Percentiles rank a stretch among this genome's conserved stretches.
phyloP scores from a whole-genome alignment of 2,797 vertebrate species.

The Crenichthys baileyi region DNA sequence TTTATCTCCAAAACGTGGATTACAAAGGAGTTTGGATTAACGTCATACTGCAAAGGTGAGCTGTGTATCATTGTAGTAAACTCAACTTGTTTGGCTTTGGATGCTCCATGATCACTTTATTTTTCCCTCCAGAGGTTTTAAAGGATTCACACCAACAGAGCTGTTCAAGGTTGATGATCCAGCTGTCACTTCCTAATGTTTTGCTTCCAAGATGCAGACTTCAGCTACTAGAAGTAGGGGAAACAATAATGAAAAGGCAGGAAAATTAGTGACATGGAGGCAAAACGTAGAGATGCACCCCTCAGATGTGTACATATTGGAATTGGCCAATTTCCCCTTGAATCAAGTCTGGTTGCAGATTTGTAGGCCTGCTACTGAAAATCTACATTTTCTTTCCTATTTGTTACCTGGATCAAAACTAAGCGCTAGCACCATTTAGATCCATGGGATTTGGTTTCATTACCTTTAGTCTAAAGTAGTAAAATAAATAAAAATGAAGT shows the following conservation, averaged over 20 bases:
- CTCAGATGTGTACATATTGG: background rate
- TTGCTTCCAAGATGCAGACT: background rate
- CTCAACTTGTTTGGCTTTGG: background rate
- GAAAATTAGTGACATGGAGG: no score
- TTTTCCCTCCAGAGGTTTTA: background rate
- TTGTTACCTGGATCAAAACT: background rate
- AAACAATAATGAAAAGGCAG: no score
- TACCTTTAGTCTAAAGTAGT: background rate
- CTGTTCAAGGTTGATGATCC: background rate
- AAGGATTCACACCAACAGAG: background rate
- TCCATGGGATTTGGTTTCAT: background rate
- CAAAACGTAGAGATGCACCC: background rate
- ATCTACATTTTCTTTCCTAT: background rate
- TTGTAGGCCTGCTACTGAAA: background rate
- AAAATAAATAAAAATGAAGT: no score
- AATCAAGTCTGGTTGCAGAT: background rate
- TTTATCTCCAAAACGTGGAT: slow-evolving; percentile 54
- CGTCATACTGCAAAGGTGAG: slow-evolving; percentile 68
- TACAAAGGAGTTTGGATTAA: slow-evolving; percentile 32
- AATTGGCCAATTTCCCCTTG: background rate
- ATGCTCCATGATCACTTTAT: background rate
- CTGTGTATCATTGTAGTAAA: background rate
- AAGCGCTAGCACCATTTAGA: background rate
- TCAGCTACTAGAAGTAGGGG: background rate
- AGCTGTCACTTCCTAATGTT: background rate